Evolutionary conservation across 2,888 invertebrate species (phyloP).

Genomic region (Opisthograptis luteolata): DNA sequence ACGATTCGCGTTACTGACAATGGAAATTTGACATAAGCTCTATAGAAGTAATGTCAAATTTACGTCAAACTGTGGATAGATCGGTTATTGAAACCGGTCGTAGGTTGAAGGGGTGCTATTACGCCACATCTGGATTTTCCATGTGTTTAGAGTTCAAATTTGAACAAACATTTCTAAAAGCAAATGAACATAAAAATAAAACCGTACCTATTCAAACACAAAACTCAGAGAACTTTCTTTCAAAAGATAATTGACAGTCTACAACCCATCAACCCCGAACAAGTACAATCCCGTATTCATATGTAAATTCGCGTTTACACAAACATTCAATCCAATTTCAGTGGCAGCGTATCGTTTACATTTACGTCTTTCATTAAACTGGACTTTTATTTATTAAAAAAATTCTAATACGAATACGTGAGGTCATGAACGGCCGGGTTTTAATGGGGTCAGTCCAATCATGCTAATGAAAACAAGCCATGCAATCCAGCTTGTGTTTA

Average conservation of each 20-base stretch:
- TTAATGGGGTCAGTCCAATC: slow-evolving; percentile 78
- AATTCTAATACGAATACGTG: slow-evolving; percentile 45
- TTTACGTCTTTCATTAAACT: slow-evolving; percentile 26
- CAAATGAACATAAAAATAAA: no score
- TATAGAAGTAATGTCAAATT: no score
- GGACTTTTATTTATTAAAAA: slow-evolving; percentile 40
- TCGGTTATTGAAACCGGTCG: no score
- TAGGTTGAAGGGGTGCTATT: no score
- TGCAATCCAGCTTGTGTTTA: slow-evolving; percentile 66
- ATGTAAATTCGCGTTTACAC: slow-evolving; percentile 16
- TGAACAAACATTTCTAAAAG: no score
- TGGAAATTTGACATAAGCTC: no score
- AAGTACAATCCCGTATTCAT: slow-evolving; percentile 12
- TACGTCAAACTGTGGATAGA: no score
- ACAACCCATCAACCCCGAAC: not conserved
- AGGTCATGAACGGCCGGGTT: slow-evolving; percentile 51
- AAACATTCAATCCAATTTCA: slow-evolving; percentile 23
- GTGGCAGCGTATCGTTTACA: slow-evolving; percentile 18
- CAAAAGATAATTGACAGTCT: slow-evolving; percentile 8
- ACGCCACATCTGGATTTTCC: no score
- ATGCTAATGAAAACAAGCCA: slow-evolving; percentile 81
- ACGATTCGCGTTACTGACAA: no score
- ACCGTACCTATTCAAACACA: not conserved
- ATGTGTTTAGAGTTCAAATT: no score
- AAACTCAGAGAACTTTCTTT: not conserved